Percentiles rank a stretch among this genome's conserved stretches.
These are phyloP conservation scores for Radopholus similis DNA, from an alignment of 1,140 invertebrate genomes.

Conservation along the genomic window DNA sequence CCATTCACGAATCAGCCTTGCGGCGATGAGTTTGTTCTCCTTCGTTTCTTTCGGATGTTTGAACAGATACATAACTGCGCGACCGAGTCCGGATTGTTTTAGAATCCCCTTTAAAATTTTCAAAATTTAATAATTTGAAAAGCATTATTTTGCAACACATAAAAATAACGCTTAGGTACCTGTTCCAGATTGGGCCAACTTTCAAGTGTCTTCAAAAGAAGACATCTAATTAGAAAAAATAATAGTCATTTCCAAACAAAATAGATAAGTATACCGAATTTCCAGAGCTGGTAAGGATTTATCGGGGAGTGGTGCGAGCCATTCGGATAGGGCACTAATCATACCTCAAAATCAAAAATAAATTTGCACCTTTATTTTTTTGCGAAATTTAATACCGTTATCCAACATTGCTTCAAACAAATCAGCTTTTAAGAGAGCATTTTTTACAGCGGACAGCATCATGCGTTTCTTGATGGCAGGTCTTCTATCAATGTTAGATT, in stretches of 20 bases:
- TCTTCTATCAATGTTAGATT: constrained; percentile 43
- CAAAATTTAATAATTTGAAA: constrained; percentile 77
- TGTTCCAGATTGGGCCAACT: constrained; percentile 43
- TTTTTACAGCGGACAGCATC: constrained; percentile 44
- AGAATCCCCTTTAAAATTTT: constrained; percentile 67
- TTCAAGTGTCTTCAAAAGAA: constrained; percentile 72
- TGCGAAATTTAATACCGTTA: constrained; percentile 37
- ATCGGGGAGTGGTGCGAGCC: constrained; percentile 88
- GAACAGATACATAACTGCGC: constrained; percentile 96
- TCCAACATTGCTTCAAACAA: constrained; percentile 55
- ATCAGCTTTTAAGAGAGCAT: constrained; percentile 42
- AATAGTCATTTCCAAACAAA: not conserved
- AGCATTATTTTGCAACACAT: constrained; percentile 18
- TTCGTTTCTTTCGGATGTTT: constrained; percentile 97
- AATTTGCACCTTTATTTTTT: not conserved
- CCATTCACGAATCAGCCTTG: constrained; percentile 76
- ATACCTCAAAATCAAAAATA: constrained; percentile 24
- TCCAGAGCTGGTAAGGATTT: constrained; percentile 84
- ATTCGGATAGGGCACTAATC: constrained; percentile 53
- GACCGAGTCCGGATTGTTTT: constrained; percentile 83
- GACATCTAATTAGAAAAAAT: constrained; percentile 72
- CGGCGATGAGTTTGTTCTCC: constrained; percentile 82
- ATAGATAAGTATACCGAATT: constrained; percentile 65
- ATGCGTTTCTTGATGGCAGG: constrained; percentile 54
- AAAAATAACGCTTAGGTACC: not conserved